Evolutionary conservation across 2,113 vertebrate species (phyloP).

Genomic region (Neofelis nebulosa): DNA sequence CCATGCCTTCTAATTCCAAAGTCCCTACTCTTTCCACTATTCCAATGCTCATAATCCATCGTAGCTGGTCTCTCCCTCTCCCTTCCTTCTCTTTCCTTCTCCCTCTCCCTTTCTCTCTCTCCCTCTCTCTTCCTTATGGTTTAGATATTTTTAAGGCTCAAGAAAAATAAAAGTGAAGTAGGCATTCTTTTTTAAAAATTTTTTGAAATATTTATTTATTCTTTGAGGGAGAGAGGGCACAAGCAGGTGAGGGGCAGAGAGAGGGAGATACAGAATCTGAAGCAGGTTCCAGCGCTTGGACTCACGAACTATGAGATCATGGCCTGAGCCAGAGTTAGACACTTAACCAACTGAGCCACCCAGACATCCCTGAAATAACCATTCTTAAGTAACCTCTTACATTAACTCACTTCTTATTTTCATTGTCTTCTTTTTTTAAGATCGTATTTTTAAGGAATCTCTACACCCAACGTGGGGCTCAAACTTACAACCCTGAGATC

Average conservation of each 20-base stretch:
- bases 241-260: too few species aligned
- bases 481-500: background rate
- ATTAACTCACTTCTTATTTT: background rate
- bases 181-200: background rate
- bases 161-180: background rate
- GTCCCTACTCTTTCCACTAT: background rate
- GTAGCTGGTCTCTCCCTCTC: background rate
- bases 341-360: too few species aligned
- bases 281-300: too few species aligned
- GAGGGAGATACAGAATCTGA: too few species aligned
- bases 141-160: background rate
- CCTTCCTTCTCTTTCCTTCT: fast-evolving
- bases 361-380: background rate
- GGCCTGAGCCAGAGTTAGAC: too few species aligned
- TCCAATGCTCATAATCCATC: background rate
- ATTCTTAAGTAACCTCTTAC: background rate
- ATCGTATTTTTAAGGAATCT: background rate
- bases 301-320: too few species aligned
- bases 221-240: too few species aligned
- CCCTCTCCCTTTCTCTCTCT: background rate
- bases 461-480: background rate
- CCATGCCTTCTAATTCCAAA: background rate
- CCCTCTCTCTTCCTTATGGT: background rate
- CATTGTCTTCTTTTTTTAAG: background rate
- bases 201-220: too few species aligned